Evolutionary conservation across 1,140 invertebrate species (phyloP), one percentile per base, ranked within the genome.

Genomic region (Adelges cooleyi): DNA sequence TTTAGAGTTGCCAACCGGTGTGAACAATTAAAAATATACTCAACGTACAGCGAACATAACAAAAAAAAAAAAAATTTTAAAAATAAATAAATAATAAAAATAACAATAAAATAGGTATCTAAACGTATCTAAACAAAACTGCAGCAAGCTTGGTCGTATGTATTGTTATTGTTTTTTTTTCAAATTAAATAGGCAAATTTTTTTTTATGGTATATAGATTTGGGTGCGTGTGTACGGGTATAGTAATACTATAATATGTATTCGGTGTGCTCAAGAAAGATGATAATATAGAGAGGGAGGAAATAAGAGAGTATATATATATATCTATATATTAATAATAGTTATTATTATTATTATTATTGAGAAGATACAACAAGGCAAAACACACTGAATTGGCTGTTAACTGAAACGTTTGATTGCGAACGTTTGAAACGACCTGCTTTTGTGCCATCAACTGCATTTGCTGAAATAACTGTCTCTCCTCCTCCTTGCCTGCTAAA

Each of bases 361-460:
- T 62, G 56, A 62, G 56, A 62, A 62, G 56, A 62, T 62, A 62
- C 56, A 62, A 62, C 56, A 62, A 62, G 56, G 56, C 56, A 62
- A 62, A 62, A 62, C 56, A 62, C 56, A 62, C 56, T 62, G 56
- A 62, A 62, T 62, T 62, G 56, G 56, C 56, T 62, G 56, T 62
- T 48, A 62, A 62, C 56, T 62, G 56, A 48, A 62, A 62, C 23
- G 44, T 62, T 36, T 62, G 56, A 62, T 62, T 62, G 56, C 42
- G 56, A 62, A 62, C 56, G 56, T 62, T 62, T 62, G 56, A 62
- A 62, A 62, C 56, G 83, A 92, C 90, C 89, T 94, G 90, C 81
- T 93, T 94, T 78, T 93, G 90, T 74, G 90, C 90, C 85, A 92
- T 86, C 65, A 89, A 86, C 77, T 94, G 90, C 88, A 94, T 92